A percentile compares a stretch with the other conserved stretches of the same genome.
phyloP scores from a whole-genome alignment of 2,113 vertebrate genomes.

The Emydura subglobosa region DNA sequence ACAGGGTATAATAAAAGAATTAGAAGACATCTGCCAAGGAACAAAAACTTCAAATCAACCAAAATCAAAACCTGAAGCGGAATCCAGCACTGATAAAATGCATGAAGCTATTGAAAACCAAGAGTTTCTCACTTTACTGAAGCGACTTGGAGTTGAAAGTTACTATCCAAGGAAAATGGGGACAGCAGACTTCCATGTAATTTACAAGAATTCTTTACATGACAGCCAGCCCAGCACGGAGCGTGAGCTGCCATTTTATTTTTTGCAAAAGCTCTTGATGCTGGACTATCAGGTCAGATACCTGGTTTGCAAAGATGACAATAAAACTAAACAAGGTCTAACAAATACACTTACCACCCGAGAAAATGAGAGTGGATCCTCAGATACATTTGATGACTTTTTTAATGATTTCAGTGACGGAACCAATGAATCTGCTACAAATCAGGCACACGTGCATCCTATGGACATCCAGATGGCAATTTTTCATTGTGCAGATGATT shows the following conservation, averaged over 20 bases:
- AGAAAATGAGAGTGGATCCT: background rate
- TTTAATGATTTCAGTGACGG: background rate
- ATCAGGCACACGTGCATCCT: background rate
- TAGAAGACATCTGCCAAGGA: background rate
- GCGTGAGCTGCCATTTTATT: constrained; percentile 69
- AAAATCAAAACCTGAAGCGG: background rate
- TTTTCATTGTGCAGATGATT: no score
- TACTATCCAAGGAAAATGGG: constrained; percentile 55
- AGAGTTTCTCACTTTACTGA: constrained; percentile 17
- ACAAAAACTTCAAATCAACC: background rate
- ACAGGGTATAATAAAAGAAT: constrained; percentile 17
- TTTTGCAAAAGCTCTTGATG: constrained; percentile 66
- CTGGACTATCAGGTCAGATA: constrained; percentile 74
- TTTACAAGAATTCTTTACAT: constrained; percentile 49
- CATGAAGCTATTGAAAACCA: background rate
- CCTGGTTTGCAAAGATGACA: constrained; percentile 45
- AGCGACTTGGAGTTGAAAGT: constrained; percentile 43
- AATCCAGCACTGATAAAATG: background rate
- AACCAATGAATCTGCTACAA: background rate
- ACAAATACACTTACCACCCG: background rate
- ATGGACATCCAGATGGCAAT: background rate
- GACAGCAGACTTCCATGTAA: constrained; percentile 67
- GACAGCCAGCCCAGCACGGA: constrained; percentile 59
- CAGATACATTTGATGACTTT: constrained; percentile 45
- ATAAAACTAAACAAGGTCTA: background rate